Percentiles rank a stretch among this genome's conserved stretches.
phyloP scores from a whole-genome alignment of 2,797 vertebrate genomes.

The Galagoides demidoff region DNA sequence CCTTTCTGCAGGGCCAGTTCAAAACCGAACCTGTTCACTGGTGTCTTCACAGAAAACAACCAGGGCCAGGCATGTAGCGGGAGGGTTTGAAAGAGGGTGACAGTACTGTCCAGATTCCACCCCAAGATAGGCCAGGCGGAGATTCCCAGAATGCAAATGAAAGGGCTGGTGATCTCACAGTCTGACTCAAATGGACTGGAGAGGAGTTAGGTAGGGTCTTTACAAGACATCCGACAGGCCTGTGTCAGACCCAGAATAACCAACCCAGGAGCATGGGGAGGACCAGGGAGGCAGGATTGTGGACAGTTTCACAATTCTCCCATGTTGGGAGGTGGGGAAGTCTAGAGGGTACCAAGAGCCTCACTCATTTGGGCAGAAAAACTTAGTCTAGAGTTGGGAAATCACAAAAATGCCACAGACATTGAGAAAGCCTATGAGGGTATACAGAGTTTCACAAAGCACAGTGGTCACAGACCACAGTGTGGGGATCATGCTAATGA shows the following conservation, averaged over 20 bases:
- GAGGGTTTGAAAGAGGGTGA: not conserved
- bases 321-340: not conserved
- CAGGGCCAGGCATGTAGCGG: constrained; percentile 18
- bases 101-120: constrained; percentile 47
- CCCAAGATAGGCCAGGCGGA: constrained; percentile 9
- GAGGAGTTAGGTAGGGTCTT: not conserved
- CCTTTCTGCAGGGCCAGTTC: constrained; percentile 46
- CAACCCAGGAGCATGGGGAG: not conserved
- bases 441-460: constrained; percentile 59
- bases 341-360: constrained; percentile 26
- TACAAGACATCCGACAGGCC: not conserved
- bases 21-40: constrained; percentile 54
- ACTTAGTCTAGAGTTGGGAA: constrained; percentile 53
- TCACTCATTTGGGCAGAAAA: constrained; percentile 60
- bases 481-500: constrained; percentile 48
- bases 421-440: constrained; percentile 5
- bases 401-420: constrained; percentile 62
- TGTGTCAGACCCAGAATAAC: not conserved
- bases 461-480: constrained; percentile 65
- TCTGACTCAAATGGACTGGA: not conserved
- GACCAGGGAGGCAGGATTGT: not conserved
- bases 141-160: constrained; percentile 65
- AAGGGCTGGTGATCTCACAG: constrained; percentile 16
- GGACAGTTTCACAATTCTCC: constrained; percentile 19
- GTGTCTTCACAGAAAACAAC: constrained; percentile 80